These are phyloP conservation scores for Caranx ignobilis DNA, from an alignment of 2,113 vertebrate species.

Conservation along the genomic window DNA sequence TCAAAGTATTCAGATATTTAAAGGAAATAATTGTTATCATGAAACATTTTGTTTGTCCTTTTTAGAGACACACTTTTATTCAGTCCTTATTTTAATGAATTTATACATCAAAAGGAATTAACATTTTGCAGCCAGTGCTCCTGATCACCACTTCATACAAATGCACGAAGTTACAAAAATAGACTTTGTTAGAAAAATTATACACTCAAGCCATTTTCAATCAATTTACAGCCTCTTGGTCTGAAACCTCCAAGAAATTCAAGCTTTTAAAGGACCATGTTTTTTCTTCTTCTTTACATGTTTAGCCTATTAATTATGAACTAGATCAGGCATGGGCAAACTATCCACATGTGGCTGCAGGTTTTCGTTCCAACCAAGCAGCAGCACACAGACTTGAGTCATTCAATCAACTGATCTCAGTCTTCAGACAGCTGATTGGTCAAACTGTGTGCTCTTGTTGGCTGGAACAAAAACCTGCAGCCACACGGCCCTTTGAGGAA, in stretches of 20 bases:
- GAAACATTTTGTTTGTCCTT: slow-evolving; percentile 30
- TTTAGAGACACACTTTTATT: slow-evolving; percentile 10
- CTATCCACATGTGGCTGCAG: too few relatives aligned
- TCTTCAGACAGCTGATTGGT: too few relatives aligned
- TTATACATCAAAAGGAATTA: background rate
- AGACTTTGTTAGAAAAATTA: slow-evolving; percentile 43
- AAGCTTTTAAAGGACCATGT: background rate
- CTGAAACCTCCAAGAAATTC: background rate
- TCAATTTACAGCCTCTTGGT: slow-evolving; percentile 3
- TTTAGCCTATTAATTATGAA: background rate
- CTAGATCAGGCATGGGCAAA: too few relatives aligned
- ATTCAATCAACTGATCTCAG: too few relatives aligned
- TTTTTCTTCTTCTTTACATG: background rate
- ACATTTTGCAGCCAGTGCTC: background rate
- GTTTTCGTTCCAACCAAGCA: too few relatives aligned
- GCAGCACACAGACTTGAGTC: too few relatives aligned
- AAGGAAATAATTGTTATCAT: background rate
- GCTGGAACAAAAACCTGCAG: too few relatives aligned
- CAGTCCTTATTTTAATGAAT: background rate
- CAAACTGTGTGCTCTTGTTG: too few relatives aligned
- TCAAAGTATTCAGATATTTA: background rate
- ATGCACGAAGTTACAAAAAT: slow-evolving; percentile 51
- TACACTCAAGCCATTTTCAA: slow-evolving; percentile 18
- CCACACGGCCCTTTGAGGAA: too few relatives aligned
- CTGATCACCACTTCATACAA: slow-evolving; percentile 6